A percentile compares a stretch with the other conserved stretches of the same genome.
Evolutionary conservation across 2,888 invertebrate species (phyloP).

Genomic region (Drosophila mercatorum): DNA sequence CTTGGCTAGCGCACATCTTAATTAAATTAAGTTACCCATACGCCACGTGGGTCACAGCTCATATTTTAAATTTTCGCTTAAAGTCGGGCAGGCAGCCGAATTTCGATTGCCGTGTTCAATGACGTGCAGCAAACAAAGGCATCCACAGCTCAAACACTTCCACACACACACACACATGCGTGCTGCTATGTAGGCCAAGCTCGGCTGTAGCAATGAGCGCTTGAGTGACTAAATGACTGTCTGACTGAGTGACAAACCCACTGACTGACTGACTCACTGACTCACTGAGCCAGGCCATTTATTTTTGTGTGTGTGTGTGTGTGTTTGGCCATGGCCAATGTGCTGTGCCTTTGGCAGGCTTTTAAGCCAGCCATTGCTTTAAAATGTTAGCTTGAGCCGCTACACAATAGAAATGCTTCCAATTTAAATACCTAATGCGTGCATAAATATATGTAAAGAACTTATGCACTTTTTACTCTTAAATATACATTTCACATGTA

Average conservation of each 20-base stretch:
- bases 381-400: constrained; percentile 41
- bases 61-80: constrained; percentile 42
- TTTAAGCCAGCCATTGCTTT: constrained; percentile 29
- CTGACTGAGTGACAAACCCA: constrained; percentile 31
- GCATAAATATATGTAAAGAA: not conserved
- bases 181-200: constrained; percentile 56
- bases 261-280: constrained; percentile 12
- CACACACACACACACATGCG: constrained; percentile 34
- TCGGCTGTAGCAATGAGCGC: constrained; percentile 56
- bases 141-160: constrained; percentile 12
- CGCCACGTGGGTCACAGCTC: constrained; percentile 27
- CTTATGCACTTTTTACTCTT: not conserved
- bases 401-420: constrained; percentile 15
- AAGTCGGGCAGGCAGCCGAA: constrained; percentile 27
- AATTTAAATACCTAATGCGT: not conserved
- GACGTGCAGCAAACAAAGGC: constrained; percentile 51
- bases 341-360: constrained; percentile 26
- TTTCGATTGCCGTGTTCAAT: constrained; percentile 67
- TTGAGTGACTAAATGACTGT: constrained; percentile 37
- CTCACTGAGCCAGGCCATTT: constrained; percentile 31
- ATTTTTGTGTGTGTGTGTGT: constrained; percentile 14
- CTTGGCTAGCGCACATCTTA: constrained; percentile 21
- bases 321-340: constrained; percentile 48
- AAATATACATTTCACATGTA: not conserved
- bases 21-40: constrained; percentile 58